These are phyloP conservation scores for Tetrax tetrax DNA, from an alignment of 2,113 vertebrate species.

Conservation along the genomic window DNA sequence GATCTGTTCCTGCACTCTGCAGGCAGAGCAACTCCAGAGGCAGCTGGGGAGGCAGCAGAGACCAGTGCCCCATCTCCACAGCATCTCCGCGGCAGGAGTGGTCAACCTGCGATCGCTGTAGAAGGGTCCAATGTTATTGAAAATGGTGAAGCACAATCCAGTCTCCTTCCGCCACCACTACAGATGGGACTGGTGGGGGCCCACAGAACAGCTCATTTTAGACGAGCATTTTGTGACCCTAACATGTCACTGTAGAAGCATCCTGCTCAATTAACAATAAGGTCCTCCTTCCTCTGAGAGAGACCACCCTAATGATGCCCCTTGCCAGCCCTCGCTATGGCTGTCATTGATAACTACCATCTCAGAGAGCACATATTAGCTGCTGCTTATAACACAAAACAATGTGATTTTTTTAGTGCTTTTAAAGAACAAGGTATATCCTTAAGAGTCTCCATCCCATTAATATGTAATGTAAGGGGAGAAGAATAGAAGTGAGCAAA, in stretches of 20 bases:
- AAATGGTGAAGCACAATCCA: background rate
- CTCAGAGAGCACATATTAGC: background rate
- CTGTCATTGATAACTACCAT: background rate
- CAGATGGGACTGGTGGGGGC: accelerated
- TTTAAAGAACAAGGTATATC: background rate
- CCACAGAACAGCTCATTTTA: background rate
- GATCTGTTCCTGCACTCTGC: background rate
- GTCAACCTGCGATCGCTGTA: background rate
- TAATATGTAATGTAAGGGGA: background rate
- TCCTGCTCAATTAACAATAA: background rate
- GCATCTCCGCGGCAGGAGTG: background rate
- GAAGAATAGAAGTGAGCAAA: background rate
- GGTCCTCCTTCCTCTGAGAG: background rate
- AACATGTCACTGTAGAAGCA: background rate
- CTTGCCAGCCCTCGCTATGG: background rate
- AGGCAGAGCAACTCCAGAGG: accelerated
- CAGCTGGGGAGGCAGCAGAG: background rate
- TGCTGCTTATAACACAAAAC: background rate
- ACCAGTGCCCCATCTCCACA: too few relatives aligned
- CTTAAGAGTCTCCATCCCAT: background rate
- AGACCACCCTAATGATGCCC: background rate
- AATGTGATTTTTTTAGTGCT: background rate
- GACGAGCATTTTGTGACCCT: background rate
- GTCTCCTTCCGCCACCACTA: background rate
- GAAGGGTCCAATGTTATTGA: background rate